Base-by-base conservation (phyloP, 2,113 vertebrate species). In the Tragelaphus buxtoni region DNA sequence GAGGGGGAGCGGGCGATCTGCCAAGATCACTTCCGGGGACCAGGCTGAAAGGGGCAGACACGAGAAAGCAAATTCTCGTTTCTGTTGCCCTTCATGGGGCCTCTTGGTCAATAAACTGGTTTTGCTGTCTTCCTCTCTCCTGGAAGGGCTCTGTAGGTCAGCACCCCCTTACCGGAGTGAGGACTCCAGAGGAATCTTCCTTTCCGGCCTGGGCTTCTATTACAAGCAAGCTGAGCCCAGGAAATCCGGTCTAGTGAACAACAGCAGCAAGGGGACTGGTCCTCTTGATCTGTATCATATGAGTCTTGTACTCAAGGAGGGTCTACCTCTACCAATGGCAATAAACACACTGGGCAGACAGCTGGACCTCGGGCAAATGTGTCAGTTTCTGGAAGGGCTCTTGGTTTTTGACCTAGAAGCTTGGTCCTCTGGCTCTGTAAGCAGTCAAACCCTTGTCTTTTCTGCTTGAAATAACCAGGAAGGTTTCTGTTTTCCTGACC, bases 251-350 rank as follows among this genome's bases (percentile, higher is more conserved):
- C 53, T n/a, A 76, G 20, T 32, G 13, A 58, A 39, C 28, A 16
- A 4, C 30, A 26, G 53, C 58, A 20, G 24, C 56, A 6, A 14
- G 45, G 24, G 24, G 14, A 14, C 12, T 39, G 49, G 11, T 9
- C 69, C n/a, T 72, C n/a, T 5, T 26, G 30, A 30, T 9, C 4
- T 10, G 12, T 13, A 42, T 74, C 69, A 42, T 5, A 17, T 26
- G 39, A 53, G 45, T 17, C 79, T 18, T 28, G 7, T n/a, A 17
- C 22, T 32, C 28, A 9, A 42, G 8, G 13, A 45, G 20, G 10
- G 6, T 55, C 26, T 55, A 5, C 13, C 13, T 47, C 20, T 1
- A 4, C 28, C 69, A 1, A 2, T 1, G 2, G 65, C n/a, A 56
- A 17, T 47, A 17, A 58, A 14, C 0, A 0, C 16, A 3, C 42